A percentile compares a stretch with the other conserved stretches of the same genome.
Evolutionary conservation across 1,140 invertebrate species (phyloP).

Genomic region (Drosophila bipectinata): DNA sequence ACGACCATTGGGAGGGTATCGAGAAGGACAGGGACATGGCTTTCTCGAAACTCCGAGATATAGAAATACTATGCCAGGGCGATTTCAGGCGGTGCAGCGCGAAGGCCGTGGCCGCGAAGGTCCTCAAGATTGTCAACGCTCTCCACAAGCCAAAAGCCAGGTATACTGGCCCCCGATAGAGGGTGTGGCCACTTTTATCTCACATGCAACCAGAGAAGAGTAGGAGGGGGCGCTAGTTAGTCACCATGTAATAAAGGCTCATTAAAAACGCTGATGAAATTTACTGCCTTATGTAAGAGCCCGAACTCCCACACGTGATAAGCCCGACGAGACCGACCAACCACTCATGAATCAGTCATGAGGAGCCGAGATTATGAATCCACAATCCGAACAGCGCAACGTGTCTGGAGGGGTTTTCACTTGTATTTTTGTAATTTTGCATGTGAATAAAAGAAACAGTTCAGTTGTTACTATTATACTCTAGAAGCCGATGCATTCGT

Average conservation of each 20-base stretch:
- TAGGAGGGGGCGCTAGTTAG: constrained; percentile 11
- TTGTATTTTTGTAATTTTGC: constrained; percentile 9
- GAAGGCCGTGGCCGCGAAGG: background rate
- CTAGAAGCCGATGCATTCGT: background rate
- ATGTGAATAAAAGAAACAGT: background rate
- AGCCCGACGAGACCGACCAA: background rate
- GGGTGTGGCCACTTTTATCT: constrained; percentile 6
- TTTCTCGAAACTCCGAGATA: background rate
- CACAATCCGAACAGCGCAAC: background rate
- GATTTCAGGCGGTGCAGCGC: background rate
- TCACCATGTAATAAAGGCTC: constrained; percentile 19
- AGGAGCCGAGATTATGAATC: background rate
- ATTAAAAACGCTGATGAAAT: constrained; percentile 39
- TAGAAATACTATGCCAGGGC: background rate
- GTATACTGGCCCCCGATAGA: too few species aligned
- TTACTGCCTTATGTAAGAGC: constrained; percentile 19
- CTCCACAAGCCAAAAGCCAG: background rate
- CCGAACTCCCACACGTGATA: constrained; percentile 19
- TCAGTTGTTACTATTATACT: too few species aligned
- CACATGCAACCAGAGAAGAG: constrained; percentile 7
- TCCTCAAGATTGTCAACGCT: background rate
- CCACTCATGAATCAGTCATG: constrained; percentile 25
- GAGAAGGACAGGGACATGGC: background rate
- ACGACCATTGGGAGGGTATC: background rate
- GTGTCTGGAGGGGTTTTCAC: constrained; percentile 2